Conservation (phyloP, 2,797 vertebrate species). For the Pogoniulus pusillus region DNA sequence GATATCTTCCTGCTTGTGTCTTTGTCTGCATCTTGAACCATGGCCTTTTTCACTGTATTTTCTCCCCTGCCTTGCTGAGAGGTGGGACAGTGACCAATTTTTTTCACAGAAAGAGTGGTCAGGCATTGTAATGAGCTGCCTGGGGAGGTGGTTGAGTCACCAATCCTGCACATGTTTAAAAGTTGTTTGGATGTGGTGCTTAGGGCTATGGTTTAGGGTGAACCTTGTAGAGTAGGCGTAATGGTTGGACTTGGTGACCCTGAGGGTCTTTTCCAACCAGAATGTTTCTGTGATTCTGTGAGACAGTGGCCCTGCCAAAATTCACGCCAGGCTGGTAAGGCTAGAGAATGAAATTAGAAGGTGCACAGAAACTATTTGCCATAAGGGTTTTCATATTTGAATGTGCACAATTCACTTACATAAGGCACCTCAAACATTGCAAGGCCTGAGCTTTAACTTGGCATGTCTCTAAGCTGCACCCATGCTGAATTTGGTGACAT, state of each 20-base stretch:
- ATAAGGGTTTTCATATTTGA: neutral
- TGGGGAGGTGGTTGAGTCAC: too few species aligned
- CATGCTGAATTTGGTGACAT: neutral
- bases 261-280: too few species aligned
- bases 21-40: neutral
- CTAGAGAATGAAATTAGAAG: neutral
- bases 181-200: too few species aligned
- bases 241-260: too few species aligned
- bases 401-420: neutral
- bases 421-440: neutral
- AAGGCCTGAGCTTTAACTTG: neutral
- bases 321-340: neutral
- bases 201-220: too few species aligned
- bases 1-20: neutral
- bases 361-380: neutral
- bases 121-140: too few species aligned
- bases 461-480: neutral
- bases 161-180: too few species aligned
- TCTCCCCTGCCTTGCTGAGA: neutral
- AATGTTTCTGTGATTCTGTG: too few species aligned
- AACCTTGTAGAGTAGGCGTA: too few species aligned
- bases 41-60: neutral
- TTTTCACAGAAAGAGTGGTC: too few species aligned
- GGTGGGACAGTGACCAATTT: accelerated
- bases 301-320: neutral